Base-by-base conservation (phyloP, 2,888 invertebrate genomes). In the Thera britannica region DNA sequence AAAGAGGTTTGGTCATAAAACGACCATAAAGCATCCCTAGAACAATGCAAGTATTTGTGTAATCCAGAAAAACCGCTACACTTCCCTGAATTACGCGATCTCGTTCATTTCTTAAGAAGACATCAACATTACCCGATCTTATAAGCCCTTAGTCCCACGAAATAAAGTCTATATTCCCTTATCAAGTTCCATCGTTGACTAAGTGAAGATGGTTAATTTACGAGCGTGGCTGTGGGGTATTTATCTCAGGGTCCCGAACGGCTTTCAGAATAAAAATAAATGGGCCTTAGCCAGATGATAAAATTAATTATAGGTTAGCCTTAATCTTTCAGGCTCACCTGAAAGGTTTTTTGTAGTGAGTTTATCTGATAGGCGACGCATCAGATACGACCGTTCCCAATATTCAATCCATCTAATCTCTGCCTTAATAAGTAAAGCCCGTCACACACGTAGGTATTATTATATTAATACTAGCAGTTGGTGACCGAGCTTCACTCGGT, bases 131-230 rank as follows among this genome's bases (percentile, higher is more conserved):
- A 41, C 51, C 58, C 38, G 3, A 38, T 51, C 35, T 61, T 44
- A 6, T 23, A 57, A 57, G 44, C 57, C 8, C 44, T 56, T 66
- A 68, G 66, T 58, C 63, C 62, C 11, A 51, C 38, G 34, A 35
- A 36, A 66, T 68, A 71, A 61, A 68, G 58, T 56, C n/a, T 11
- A 12, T 2, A 58, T 61, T 68, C 61, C 46, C 51, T 46, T 49
- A 55, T 60, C 62, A 57, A 41, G 36, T 46, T 63, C 63, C 11
- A 34, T 59, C 58, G 34, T 65, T 67, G 63, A 70, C 68, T 71
- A 66, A 67, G 63, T 67, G 67, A 58, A 67, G 62, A 70, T 72
- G 67, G 72, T 63, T 72, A 74, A 74, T 72, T 72, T 72, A 75
- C 74, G 72, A 70, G 49, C 57, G 63, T 68, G 41, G 66, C 62